Evolutionary conservation across 2,888 invertebrate species (phyloP), one percentile per base, ranked within the genome.

Genomic region (Entomobrya proxima): DNA sequence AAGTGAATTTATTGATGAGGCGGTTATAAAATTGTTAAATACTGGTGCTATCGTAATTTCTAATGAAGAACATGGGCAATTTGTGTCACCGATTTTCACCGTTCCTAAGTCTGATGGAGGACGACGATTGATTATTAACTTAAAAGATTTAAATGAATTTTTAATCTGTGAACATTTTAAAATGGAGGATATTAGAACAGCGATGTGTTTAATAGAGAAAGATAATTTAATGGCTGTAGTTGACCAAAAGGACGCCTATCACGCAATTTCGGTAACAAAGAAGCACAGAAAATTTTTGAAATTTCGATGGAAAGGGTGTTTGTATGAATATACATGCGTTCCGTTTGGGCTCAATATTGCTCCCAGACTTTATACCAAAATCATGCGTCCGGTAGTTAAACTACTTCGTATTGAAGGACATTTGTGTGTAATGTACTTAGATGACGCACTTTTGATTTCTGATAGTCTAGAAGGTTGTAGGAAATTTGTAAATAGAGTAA

Each of bases 71-170:
- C 6, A 24, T 13, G 18, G 21, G 1, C 75, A 75, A 52, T 75
- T 37, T 30, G 27, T 75, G 3, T 75, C 75, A 13, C 15, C 27
- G 7, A 40, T 72, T 7, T 72, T 72, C 40, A 40, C 44, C 2
- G 72, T 72, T 5, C 40, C 72, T 2, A 72, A 72, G 40, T 24
- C 37, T 40, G 40, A 37, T 21, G 72, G 72, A 21, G 15, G 44
- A 9, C 7, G 2, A 7, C 5, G 72, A 21, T n/a, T n/a, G n/a
- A n/a, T n/a, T n/a, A n/a, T n/a, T n/a, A n/a, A n/a, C n/a, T n/a
- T n/a, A n/a, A n/a, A 75, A 52, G n/a, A 11, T 3, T n/a, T 75
- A 35, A 75, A 75, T 52, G 52, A 75, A 6, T 75, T 52, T 52
- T 9, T 75, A 2, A 7, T 2, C 1, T 50, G 50, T 21, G 30